Conservation (phyloP, 2,797 vertebrate genomes). For the Chromis chromis region DNA sequence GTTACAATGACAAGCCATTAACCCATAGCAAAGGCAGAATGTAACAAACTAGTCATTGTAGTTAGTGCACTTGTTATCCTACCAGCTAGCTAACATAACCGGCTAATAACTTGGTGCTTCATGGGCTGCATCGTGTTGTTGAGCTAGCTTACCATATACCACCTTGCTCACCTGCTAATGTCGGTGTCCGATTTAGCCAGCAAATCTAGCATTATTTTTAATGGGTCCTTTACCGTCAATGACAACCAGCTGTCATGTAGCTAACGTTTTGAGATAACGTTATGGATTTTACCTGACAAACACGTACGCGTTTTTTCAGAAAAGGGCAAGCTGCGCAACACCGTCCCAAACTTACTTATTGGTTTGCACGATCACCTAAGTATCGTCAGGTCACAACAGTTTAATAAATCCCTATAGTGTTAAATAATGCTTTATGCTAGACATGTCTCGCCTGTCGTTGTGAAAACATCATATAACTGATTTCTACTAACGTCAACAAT, state of each 20-base stretch:
- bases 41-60: constrained; percentile 26
- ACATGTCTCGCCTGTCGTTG: neutral
- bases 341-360: constrained; percentile 12
- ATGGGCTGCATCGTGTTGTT: constrained; percentile 68
- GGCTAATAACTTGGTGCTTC: constrained; percentile 55
- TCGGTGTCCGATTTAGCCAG: constrained; percentile 8
- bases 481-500: neutral
- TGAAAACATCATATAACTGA: neutral
- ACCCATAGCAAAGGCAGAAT: constrained; percentile 1
- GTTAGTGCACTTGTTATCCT: constrained; percentile 47
- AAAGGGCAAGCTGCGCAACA: constrained; percentile 17
- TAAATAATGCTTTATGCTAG: neutral
- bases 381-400: neutral
- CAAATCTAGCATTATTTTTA: neutral
- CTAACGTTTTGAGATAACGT: neutral
- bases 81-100: constrained; percentile 54
- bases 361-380: neutral
- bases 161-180: constrained; percentile 21
- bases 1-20: constrained; percentile 17
- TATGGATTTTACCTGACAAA: neutral
- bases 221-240: neutral
- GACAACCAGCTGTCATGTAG: neutral
- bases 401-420: neutral
- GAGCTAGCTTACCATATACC: constrained; percentile 45
- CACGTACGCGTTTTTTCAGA: neutral